Evolutionary conservation across 2,888 invertebrate species (phyloP), one percentile per base, ranked within the genome.

Genomic region (Apoda limacodes): DNA sequence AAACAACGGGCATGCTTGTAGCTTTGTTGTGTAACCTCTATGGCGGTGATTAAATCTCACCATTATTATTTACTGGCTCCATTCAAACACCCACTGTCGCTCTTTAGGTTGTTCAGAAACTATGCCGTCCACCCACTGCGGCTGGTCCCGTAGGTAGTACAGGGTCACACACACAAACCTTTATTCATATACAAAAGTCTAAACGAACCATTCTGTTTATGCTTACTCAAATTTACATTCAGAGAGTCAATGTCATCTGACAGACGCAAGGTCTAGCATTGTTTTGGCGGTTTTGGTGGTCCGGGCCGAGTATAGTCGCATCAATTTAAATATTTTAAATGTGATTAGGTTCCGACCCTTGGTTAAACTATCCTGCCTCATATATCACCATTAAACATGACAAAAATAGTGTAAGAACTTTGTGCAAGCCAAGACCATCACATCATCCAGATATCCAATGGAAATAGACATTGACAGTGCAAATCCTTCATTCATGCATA

Each of bases 41-140:
- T 67, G 71, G 59, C 59, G 74, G 78, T 76, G 78, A 80, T 80
- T 78, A 76, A 69, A 78, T 78, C 76, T 76, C 78, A 75, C 76
- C 78, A 80, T 78, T 76, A 78, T 78, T 78, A 78, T 76, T 72
- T 74, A 76, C 72, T 74, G 75, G 75, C 76, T 76, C 75, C 75
- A 80, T 80, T 76, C 66, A 72, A 68, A 75, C 78, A 80, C 78
- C 78, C 78, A 80, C 78, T 70, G 76, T 60, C 63, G 72, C 65
- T 63, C 45, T 50, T 71, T 70, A 69, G 70, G 70, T 69, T 65
- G 69, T 60, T 65, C 63, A 59, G 68, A 72, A 70, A 71, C 70
- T 78, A 78, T 78, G 78, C 68, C 76, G 78, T 80, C 76, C 78
- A 76, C 78, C 78, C 78, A 80, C 78, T 52, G 63, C 54, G 55